Conservation (phyloP, 2,797 vertebrate genomes). For the Sarcophilus harrisii region DNA sequence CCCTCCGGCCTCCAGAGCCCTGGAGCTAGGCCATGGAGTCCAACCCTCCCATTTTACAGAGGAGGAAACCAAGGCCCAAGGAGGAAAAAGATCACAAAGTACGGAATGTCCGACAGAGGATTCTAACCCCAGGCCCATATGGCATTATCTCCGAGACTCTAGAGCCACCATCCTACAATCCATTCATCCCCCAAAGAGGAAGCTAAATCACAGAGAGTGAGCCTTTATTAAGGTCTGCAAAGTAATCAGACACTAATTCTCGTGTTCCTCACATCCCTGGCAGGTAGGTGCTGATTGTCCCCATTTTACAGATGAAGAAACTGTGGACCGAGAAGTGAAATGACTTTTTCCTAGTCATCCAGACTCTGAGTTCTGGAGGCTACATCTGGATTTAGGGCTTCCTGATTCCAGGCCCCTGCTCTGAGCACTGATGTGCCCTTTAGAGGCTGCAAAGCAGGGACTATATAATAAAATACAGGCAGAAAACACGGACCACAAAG, state of each 20-base stretch:
- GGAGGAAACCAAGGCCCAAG: not conserved
- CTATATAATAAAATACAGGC: not conserved
- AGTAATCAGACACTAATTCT: not conserved
- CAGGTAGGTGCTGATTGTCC: not conserved
- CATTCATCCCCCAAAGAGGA: not conserved
- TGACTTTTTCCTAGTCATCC: not conserved
- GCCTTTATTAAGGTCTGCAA: not conserved
- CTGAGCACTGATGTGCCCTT: not conserved
- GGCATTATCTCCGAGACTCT: not conserved
- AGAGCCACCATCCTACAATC: not conserved
- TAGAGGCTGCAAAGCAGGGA: not conserved
- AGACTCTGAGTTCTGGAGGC: not conserved
- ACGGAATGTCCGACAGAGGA: not conserved
- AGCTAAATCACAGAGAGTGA: not conserved
- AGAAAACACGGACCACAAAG: not conserved
- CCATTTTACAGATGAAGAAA: not conserved
- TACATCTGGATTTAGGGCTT: not conserved
- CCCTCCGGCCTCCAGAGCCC: not conserved
- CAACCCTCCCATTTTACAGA: not conserved
- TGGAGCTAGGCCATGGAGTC: not conserved
- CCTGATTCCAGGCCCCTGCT: not conserved
- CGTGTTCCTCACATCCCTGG: not conserved
- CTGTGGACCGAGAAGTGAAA: not conserved
- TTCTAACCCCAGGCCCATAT: not conserved
- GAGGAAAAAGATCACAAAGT: not conserved